Evolutionary conservation across 2,888 invertebrate genomes (phyloP), one percentile per base, ranked within the genome.

Genomic region (Leptinotarsa tumamoca): DNA sequence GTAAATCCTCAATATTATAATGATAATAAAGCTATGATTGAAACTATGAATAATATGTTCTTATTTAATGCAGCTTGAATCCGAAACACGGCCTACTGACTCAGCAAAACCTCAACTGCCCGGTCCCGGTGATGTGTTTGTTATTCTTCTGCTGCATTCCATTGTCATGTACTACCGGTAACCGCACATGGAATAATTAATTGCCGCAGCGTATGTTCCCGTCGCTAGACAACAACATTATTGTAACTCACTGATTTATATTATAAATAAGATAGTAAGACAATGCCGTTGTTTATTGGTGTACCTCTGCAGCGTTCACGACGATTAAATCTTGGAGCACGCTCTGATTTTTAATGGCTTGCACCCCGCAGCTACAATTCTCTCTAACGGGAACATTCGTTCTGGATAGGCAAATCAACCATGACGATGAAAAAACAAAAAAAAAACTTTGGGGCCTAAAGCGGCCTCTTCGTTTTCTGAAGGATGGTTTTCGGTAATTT

Each of bases 241-340:
- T 76, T 73, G 71, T 76, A 76, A 74, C 70, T 74, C 74, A 73
- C 63, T 77, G 74, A 77, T 74, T 77, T 77, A 73, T 77, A 75
- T 75, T 77, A 70, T 70, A 72, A 77, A 73, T 75, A 67, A 77
- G 71, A 75, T 75, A 74, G 27, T 72, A 49, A 67, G 68, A 75
- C 74, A 72, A 72, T 77, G 72, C 54, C 33, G 71, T 76, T 71
- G 52, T 76, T 76, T 70, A 73, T 76, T 67, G 54, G 69, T 21
- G 33, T 21, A 63, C 58, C 61, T 63, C 63, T 43, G 63, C 43
- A 63, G 63, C 63, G 63, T 50, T 58, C 69, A 70, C 17, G 4
- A 27, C 49, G 77, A 77, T 77, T 77, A 68, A 68, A 77, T 74
- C 77, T 70, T 61, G 63, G 21, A 75, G 75, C 77, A 75, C 78